phyloP scores from a whole-genome alignment of 2,888 invertebrate species.

The Melanargia galathea region DNA sequence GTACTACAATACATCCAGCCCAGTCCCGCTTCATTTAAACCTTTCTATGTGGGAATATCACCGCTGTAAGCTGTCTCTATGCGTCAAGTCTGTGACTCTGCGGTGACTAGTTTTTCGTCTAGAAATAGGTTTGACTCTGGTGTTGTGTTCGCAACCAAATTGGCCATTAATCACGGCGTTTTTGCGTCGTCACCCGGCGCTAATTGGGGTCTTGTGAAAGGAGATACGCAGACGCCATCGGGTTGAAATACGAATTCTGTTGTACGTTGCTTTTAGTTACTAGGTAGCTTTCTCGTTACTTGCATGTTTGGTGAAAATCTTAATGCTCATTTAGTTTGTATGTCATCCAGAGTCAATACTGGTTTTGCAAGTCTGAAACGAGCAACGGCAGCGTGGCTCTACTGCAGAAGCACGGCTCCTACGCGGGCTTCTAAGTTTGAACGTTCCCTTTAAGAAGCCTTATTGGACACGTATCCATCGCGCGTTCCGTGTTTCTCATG shows the following conservation, averaged over 20 bases:
- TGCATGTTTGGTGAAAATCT: slow-evolving; percentile 6
- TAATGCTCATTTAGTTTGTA: neutral
- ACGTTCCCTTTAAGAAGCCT: too few species aligned
- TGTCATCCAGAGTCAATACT: neutral
- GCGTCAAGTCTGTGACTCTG: neutral
- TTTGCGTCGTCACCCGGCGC: slow-evolving; percentile 30
- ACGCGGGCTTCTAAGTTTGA: too few species aligned
- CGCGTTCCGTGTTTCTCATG: too few species aligned
- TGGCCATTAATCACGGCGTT: slow-evolving; percentile 37
- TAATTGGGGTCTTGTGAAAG: slow-evolving; percentile 38
- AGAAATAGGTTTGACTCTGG: slow-evolving; percentile 18
- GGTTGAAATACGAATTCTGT: slow-evolving; percentile 31
- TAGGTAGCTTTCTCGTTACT: slow-evolving; percentile 19
- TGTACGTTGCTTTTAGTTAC: slow-evolving; percentile 6
- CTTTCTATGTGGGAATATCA: too few species aligned
- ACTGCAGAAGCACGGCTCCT: too few species aligned
- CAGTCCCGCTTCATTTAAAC: too few species aligned
- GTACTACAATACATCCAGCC: too few species aligned
- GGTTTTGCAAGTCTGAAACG: neutral
- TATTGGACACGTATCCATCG: too few species aligned
- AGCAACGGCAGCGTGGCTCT: too few species aligned
- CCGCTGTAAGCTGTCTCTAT: neutral
- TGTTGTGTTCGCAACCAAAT: slow-evolving; percentile 31
- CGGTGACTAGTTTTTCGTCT: neutral
- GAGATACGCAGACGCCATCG: slow-evolving; percentile 35